These are phyloP conservation scores for Anabas testudineus DNA, from an alignment of 2,797 vertebrate species.

Conservation along the genomic window DNA sequence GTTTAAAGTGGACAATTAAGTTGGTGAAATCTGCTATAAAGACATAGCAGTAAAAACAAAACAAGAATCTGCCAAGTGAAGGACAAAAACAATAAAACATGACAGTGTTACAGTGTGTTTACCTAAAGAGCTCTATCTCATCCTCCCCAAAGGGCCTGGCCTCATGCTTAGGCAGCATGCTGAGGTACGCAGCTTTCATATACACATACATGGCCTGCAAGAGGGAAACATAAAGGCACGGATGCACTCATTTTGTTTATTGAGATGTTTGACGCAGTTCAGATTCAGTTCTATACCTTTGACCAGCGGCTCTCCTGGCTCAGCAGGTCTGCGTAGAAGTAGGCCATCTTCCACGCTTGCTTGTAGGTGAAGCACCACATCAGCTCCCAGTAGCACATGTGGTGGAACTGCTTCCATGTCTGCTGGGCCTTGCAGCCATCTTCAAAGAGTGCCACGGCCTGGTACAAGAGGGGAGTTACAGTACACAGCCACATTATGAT, in stretches of 20 bases:
- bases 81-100: neutral
- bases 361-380: conserved; percentile 92
- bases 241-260: neutral
- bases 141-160: conserved; percentile 86
- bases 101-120: conserved; percentile 3
- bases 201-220: conserved; percentile 89
- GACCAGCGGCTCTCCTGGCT: conserved; percentile 91
- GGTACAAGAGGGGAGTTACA: conserved; percentile 10
- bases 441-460: conserved; percentile 88
- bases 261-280: neutral
- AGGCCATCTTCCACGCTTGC: conserved; percentile 88
- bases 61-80: no score
- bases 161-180: conserved; percentile 86
- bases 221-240: neutral
- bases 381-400: conserved; percentile 94
- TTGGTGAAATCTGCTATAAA: no score
- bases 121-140: conserved; percentile 89
- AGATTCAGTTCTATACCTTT: conserved; percentile 75
- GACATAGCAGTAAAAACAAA: no score
- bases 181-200: conserved; percentile 91
- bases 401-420: conserved; percentile 91
- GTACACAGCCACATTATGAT: neutral
- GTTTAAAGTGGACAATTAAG: no score
- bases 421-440: conserved; percentile 89
- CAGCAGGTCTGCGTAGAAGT: conserved; percentile 90